A percentile compares a stretch with the other conserved stretches of the same genome.
phyloP scores from a whole-genome alignment of 2,797 vertebrate genomes.

The Arnoldichthys spilopterus region DNA sequence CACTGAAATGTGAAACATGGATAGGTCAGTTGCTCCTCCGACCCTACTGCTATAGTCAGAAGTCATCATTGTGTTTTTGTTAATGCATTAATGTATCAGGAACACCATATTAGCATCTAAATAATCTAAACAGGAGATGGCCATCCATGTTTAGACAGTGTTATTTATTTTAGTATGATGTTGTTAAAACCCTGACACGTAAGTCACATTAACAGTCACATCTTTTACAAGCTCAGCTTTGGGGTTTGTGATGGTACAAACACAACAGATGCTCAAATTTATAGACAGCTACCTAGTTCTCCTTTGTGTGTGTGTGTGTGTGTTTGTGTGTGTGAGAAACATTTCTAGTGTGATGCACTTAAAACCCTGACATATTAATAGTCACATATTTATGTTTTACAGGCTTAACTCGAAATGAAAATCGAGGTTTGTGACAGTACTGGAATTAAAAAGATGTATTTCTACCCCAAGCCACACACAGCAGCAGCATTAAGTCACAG shows the following conservation, averaged over 20 bases:
- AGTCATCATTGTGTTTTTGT: too few species aligned
- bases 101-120: too few species aligned
- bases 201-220: too few species aligned
- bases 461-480: constrained; percentile 35
- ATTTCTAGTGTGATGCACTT: neutral
- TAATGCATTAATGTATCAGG: too few species aligned
- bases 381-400: constrained; percentile 25
- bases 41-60: too few species aligned
- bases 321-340: neutral
- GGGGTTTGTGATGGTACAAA: neutral
- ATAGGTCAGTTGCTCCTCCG: too few species aligned
- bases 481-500: constrained; percentile 28
- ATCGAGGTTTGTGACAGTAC: constrained; percentile 25
- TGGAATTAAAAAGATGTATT: constrained; percentile 30
- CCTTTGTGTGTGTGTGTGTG: neutral
- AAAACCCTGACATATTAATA: constrained; percentile 2
- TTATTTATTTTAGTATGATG: too few species aligned
- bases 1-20: too few species aligned
- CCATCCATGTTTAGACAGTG: too few species aligned
- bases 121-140: too few species aligned
- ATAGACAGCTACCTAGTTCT: neutral
- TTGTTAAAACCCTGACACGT: too few species aligned
- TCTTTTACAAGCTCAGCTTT: too few species aligned
- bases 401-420: constrained; percentile 12
- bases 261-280: neutral